phyloP scores from a whole-genome alignment of 2,113 vertebrate genomes.

The Ptilonorhynchus violaceus region DNA sequence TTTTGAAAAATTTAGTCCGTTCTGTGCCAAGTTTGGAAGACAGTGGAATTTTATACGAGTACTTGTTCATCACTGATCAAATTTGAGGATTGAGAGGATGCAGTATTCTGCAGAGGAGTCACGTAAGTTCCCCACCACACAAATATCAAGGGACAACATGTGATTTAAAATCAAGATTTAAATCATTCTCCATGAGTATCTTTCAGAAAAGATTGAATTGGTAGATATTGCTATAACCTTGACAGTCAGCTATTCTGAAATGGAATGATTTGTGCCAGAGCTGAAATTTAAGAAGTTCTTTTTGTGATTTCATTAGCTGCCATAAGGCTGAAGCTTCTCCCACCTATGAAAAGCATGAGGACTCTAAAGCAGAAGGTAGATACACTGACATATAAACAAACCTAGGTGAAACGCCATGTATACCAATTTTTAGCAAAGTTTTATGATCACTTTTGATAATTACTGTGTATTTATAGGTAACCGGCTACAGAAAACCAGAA shows the following conservation, averaged over 20 bases:
- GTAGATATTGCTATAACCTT: neutral
- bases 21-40: neutral
- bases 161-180: conserved; percentile 20
- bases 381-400: neutral
- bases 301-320: neutral
- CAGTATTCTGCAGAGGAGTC: neutral
- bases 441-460: neutral
- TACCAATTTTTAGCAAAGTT: neutral
- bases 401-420: neutral
- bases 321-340: neutral
- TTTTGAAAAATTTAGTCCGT: neutral
- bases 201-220: neutral
- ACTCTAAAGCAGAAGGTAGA: neutral
- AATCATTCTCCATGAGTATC: neutral
- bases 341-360: neutral
- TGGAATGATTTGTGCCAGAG: neutral
- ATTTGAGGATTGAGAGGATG: neutral
- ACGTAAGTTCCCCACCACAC: neutral
- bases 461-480: neutral
- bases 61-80: neutral
- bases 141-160: neutral
- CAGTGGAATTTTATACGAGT: neutral
- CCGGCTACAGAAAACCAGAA: neutral
- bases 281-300: neutral
- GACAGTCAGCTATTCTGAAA: neutral